A percentile compares a stretch with the other conserved stretches of the same genome.
These are phyloP conservation scores for Leptoteleia sp. DNA, from an alignment of 1,140 invertebrate genomes.

Conservation along the genomic window DNA sequence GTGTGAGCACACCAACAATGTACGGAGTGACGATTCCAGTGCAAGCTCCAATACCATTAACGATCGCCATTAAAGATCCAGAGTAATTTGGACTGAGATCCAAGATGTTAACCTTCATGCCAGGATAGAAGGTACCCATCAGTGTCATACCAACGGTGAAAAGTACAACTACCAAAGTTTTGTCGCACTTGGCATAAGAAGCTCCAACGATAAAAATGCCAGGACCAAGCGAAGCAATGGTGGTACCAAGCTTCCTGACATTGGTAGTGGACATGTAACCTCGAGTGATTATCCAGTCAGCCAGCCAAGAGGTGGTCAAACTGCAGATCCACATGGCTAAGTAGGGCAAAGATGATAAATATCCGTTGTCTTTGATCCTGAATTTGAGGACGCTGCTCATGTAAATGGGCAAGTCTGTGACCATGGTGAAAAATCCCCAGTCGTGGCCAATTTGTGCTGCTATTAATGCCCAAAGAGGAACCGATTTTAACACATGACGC, in stretches of 20 bases:
- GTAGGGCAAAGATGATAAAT: slow-evolving; percentile 87
- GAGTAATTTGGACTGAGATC: slow-evolving; percentile 92
- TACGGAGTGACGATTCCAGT: slow-evolving; percentile 90
- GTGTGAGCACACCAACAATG: slow-evolving; percentile 88
- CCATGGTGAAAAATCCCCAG: slow-evolving; percentile 97
- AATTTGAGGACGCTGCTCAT: slow-evolving; percentile 93
- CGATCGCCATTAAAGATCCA: slow-evolving; percentile 90
- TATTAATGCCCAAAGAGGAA: slow-evolving; percentile 88
- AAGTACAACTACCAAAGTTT: slow-evolving; percentile 83
- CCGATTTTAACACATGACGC: slow-evolving; percentile 87
- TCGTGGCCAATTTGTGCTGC: slow-evolving; percentile 91
- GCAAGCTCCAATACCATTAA: slow-evolving; percentile 91
- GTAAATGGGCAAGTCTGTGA: slow-evolving; percentile 95
- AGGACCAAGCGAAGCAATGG: slow-evolving; percentile 86
- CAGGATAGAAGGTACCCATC: slow-evolving; percentile 89
- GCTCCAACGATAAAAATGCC: slow-evolving; percentile 90
- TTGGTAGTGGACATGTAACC: slow-evolving; percentile 83
- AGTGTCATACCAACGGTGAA: slow-evolving; percentile 88
- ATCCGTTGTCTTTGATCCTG: slow-evolving; percentile 87
- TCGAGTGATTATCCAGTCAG: slow-evolving; percentile 85
- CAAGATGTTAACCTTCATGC: slow-evolving; percentile 90
- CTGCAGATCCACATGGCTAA: slow-evolving; percentile 88
- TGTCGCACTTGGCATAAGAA: slow-evolving; percentile 89
- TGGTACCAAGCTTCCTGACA: slow-evolving; percentile 88
- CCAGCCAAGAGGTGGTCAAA: slow-evolving; percentile 84